Evolutionary conservation across 2,888 invertebrate genomes (phyloP).

Genomic region (Trachelus iudaicus): DNA sequence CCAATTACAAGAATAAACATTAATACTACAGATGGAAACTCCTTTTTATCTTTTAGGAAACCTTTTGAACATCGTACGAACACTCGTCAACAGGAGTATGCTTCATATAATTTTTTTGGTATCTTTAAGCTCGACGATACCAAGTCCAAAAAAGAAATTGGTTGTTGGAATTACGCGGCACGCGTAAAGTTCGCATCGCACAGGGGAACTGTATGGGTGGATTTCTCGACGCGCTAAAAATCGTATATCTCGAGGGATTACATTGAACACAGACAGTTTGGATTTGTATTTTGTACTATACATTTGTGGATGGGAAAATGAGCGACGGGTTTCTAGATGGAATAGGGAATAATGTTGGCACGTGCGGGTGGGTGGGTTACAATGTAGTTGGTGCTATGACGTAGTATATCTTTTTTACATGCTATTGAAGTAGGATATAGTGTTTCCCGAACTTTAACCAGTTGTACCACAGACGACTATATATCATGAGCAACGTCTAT

Average conservation of each 20-base stretch:
- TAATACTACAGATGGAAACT: background rate
- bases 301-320: constrained; percentile 22
- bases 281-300: constrained; percentile 34
- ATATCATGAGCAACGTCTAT: background rate
- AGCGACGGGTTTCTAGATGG: background rate
- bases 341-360: background rate
- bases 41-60: background rate
- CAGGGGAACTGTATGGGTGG: background rate
- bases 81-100: background rate
- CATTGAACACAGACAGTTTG: constrained; percentile 34
- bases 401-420: constrained; percentile 6
- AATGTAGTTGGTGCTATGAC: constrained; percentile 16
- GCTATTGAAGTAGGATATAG: constrained; percentile 1
- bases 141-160: background rate
- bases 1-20: background rate
- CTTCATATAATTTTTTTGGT: background rate
- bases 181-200: background rate
- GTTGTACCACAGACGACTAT: background rate
- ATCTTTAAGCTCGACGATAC: background rate
- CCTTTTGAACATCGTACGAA: background rate
- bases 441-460: background rate
- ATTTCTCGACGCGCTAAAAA: background rate
- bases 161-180: background rate
- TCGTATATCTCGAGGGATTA: constrained; percentile 16
- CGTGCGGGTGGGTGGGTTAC: constrained; percentile 24